These are phyloP conservation scores for Taenaris catops DNA, from an alignment of 2,888 invertebrate genomes.

Conservation along the genomic window DNA sequence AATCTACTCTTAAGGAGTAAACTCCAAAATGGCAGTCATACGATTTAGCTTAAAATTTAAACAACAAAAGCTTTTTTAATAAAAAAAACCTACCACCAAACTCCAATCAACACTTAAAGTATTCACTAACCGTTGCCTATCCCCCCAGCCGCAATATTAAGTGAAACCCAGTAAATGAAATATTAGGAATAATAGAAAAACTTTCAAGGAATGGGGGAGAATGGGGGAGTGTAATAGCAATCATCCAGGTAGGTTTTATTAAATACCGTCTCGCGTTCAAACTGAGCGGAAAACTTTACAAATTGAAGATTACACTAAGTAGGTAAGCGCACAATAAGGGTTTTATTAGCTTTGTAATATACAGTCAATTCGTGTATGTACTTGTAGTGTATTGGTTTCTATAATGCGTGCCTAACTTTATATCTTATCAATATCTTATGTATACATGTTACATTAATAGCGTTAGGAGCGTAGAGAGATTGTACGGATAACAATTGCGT, in stretches of 20 bases:
- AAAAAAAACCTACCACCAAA: not conserved
- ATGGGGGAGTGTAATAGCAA: conserved; percentile 33
- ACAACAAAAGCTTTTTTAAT: too few species aligned
- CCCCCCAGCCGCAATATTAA: conserved; percentile 36
- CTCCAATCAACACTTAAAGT: conserved; percentile 7
- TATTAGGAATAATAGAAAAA: conserved; percentile 52
- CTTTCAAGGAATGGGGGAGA: conserved; percentile 30
- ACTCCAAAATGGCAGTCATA: too few species aligned
- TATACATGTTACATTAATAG: too few species aligned
- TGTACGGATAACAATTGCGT: too few species aligned
- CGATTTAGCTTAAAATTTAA: too few species aligned
- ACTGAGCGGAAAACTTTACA: conserved; percentile 26
- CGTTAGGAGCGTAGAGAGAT: too few species aligned
- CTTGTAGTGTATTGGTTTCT: too few species aligned
- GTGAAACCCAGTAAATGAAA: conserved; percentile 48
- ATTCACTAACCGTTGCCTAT: conserved; percentile 2
- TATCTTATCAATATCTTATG: too few species aligned
- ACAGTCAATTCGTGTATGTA: too few species aligned
- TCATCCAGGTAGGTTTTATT: conserved; percentile 33
- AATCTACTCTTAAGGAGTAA: too few species aligned
- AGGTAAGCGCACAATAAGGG: conserved; percentile 4
- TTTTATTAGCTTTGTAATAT: conserved; percentile 7
- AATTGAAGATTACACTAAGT: conserved; percentile 22
- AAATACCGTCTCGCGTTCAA: conserved; percentile 30
- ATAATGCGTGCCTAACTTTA: too few species aligned